Base-by-base conservation (phyloP, 2,888 invertebrate species). In the Agrilus cyanescens region DNA sequence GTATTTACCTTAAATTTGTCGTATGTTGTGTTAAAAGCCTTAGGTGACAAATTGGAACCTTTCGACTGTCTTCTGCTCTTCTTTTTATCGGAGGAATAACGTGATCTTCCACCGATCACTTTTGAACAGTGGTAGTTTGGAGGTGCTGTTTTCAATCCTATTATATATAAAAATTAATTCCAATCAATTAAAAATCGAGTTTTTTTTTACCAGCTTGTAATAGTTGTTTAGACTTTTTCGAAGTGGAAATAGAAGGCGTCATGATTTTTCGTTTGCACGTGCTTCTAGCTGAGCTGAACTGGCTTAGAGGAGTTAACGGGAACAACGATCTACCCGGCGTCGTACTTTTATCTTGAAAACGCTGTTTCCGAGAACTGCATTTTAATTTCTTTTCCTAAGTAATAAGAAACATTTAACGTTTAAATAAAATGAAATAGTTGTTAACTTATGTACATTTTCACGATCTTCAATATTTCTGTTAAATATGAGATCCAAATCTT, bases 401-500 rank as follows among this genome's bases (percentile, higher is more conserved):
- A 43, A 16, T 50, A 29, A 44, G 32, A 32, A 16, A 12, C 25
- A n/a, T 33, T 6, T n/a, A 12, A 4, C 15, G 30, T 38, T 7
- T 12, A 13, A 38, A 38, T 31, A 18, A 7, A 33, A 20, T 29
- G 15, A 20, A 32, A 4, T 32, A 32, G n/a, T 46, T 38, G 32
- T n/a, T 12, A 13, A 30, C 4, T 13, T 32, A 39, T 8, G 53
- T 54, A 60, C 61, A 45, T 74, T 71, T 56, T 79, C 76, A 48
- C 76, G 73, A 1, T 71, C 67, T 43, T 76, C 73, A 75, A 80
- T 78, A 10, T 79, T 73, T 3, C 73, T 69, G 13, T 71, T 65
- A 53, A 86, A 78, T 8, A 75, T 64, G 36, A 79, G 74, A 3
- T 75, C 58, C 3, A 85, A 66, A 6, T 78, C 71, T 44, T 74